Evolutionary conservation across 2,888 invertebrate genomes (phyloP).

Genomic region (Nasonovia ribisnigri): DNA sequence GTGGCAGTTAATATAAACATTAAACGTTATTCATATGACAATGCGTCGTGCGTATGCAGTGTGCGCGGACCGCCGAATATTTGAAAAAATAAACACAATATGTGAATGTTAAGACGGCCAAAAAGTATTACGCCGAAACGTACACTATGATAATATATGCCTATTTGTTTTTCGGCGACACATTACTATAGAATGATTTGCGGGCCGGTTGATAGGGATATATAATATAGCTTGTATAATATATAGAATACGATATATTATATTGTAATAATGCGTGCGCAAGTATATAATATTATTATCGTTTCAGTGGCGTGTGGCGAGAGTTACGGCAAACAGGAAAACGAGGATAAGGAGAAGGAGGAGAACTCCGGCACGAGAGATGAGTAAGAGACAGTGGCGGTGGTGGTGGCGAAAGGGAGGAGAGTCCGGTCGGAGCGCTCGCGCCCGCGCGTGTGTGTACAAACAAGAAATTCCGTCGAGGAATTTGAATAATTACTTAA

Average conservation of each 20-base stretch:
- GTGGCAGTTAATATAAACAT: background rate
- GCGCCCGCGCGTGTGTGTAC: conserved; percentile 7
- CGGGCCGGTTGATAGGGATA: background rate
- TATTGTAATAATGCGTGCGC: background rate
- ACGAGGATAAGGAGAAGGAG: background rate
- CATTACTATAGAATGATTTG: background rate
- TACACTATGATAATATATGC: background rate
- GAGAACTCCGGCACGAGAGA: background rate
- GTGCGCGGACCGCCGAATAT: background rate
- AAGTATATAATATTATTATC: background rate
- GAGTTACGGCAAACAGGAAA: background rate
- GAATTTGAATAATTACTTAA: conserved; percentile 65
- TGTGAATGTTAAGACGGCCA: background rate
- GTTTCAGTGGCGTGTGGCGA: background rate
- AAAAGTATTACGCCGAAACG: background rate
- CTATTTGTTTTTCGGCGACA: conserved; percentile 26
- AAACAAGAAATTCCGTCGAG: conserved; percentile 59
- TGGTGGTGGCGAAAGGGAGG: background rate
- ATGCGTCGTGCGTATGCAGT: background rate
- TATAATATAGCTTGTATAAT: background rate
- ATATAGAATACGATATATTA: background rate
- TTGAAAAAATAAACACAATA: background rate
- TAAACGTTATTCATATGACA: background rate
- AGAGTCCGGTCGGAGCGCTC: background rate
- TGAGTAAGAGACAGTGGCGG: background rate